These are phyloP conservation scores for Corythoichthys intestinalis DNA, from an alignment of 2,113 vertebrate genomes.

Conservation along the genomic window DNA sequence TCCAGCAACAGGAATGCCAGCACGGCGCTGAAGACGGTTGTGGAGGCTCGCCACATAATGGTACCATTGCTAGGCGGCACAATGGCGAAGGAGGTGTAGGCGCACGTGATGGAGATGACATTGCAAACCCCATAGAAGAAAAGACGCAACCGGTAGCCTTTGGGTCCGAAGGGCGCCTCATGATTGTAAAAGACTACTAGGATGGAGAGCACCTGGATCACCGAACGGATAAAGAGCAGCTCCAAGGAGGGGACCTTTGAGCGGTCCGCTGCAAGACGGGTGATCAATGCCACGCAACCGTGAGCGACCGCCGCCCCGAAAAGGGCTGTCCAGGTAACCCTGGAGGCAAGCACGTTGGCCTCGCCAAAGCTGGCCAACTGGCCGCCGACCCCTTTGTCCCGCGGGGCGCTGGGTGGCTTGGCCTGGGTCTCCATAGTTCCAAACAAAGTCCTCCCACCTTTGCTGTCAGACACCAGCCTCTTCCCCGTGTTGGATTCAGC, in stretches of 20 bases:
- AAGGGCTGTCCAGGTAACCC: conserved; percentile 88
- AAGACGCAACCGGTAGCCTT: conserved; percentile 86
- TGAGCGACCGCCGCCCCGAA: conserved; percentile 92
- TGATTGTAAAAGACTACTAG: conserved; percentile 87
- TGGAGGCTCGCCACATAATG: conserved; percentile 96
- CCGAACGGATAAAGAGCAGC: conserved; percentile 94
- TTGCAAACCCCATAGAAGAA: conserved; percentile 96
- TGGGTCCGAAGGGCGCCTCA: conserved; percentile 91
- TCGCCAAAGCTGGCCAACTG: conserved; percentile 82
- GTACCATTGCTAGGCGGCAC: conserved; percentile 96
- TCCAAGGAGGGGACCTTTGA: conserved; percentile 97
- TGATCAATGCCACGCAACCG: conserved; percentile 92
- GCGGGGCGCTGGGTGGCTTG: conserved; percentile 64
- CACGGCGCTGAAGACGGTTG: conserved; percentile 92
- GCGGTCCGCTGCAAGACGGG: conserved; percentile 87
- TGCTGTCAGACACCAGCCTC: conserved; percentile 77
- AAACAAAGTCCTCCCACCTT: conserved; percentile 83
- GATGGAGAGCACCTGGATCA: conserved; percentile 90
- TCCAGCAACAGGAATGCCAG: conserved; percentile 92
- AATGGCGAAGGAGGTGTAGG: conserved; percentile 97
- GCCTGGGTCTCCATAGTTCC: conserved; percentile 81
- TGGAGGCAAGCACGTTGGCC: conserved; percentile 80
- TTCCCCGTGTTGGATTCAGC: conserved; percentile 84
- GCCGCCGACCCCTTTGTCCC: conserved; percentile 68
- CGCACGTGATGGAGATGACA: conserved; percentile 96